Evolutionary conservation across 2,797 vertebrate genomes (phyloP).

Genomic region (Eospalax fontanierii): DNA sequence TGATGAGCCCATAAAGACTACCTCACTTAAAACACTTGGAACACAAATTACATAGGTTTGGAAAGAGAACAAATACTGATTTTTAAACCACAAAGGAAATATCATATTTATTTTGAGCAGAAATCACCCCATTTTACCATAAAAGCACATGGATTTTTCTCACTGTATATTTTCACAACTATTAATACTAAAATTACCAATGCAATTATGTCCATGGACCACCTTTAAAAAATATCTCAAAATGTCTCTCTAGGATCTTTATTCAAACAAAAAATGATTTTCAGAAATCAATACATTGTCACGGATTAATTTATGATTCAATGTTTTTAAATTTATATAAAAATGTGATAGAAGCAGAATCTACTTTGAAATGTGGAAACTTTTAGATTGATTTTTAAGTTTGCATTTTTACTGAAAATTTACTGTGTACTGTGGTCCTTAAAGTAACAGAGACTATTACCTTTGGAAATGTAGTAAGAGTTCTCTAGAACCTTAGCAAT

Average conservation of each 20-base stretch:
- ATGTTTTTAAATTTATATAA: conserved; percentile 18
- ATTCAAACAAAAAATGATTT: not conserved
- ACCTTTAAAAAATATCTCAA: conserved; percentile 6
- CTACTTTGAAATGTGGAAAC: not conserved
- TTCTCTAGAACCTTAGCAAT: conserved; percentile 9
- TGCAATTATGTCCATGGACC: not conserved
- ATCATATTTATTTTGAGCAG: conserved; percentile 51
- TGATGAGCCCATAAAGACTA: not conserved
- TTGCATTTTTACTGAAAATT: conserved; percentile 5
- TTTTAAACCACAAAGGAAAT: conserved; percentile 42
- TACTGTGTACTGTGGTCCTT: not conserved
- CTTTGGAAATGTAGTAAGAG: not conserved
- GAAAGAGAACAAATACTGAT: conserved; percentile 48
- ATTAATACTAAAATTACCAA: conserved; percentile 31
- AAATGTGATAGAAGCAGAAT: conserved; percentile 38
- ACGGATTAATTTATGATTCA: not conserved
- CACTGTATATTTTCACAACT: conserved; percentile 7
- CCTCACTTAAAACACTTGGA: not conserved
- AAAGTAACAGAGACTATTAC: conserved; percentile 23
- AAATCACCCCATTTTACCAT: conserved; percentile 44
- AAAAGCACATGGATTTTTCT: conserved; percentile 29
- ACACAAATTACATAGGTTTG: conserved; percentile 35
- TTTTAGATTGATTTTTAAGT: not conserved
- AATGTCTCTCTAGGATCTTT: not conserved
- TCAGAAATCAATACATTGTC: conserved; percentile 10